Conservation (phyloP, 2,113 vertebrate species). For the Tenebrosternarchus preto region DNA sequence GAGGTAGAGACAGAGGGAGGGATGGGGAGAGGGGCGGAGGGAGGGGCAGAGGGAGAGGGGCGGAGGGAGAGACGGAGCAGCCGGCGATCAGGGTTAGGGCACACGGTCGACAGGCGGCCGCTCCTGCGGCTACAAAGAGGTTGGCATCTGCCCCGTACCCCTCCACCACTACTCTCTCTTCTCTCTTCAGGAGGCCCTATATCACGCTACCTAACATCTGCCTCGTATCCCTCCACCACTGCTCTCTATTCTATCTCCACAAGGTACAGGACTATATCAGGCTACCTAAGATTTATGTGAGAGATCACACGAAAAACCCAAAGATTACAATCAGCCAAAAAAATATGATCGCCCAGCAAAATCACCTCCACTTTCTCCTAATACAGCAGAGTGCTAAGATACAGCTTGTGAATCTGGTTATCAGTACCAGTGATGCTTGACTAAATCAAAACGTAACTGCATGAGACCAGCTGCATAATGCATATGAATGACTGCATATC, state of each 20-base stretch:
- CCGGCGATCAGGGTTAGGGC: neutral
- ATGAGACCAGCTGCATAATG: constrained; percentile 24
- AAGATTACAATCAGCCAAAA: neutral
- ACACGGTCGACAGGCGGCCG: neutral
- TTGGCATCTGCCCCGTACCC: neutral
- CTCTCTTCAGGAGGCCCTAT: neutral
- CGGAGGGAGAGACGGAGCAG: neutral
- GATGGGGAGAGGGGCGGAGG: constrained; percentile 36
- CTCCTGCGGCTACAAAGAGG: neutral
- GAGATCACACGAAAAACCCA: neutral
- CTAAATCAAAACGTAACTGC: constrained; percentile 15
- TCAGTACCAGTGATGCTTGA: constrained; percentile 34
- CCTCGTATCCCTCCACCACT: neutral
- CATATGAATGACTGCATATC: constrained; percentile 27
- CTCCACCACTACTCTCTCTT: neutral
- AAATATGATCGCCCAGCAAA: neutral
- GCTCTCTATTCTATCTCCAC: neutral
- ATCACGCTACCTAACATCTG: neutral
- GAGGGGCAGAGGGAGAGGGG: constrained; percentile 19
- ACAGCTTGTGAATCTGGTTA: constrained; percentile 30
- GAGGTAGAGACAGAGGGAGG: too few relatives aligned
- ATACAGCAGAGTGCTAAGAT: neutral
- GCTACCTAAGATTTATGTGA: neutral
- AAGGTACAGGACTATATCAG: neutral
- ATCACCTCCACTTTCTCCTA: neutral